phyloP scores from a whole-genome alignment of 2,113 vertebrate species.

The Australoheros scitulus region DNA sequence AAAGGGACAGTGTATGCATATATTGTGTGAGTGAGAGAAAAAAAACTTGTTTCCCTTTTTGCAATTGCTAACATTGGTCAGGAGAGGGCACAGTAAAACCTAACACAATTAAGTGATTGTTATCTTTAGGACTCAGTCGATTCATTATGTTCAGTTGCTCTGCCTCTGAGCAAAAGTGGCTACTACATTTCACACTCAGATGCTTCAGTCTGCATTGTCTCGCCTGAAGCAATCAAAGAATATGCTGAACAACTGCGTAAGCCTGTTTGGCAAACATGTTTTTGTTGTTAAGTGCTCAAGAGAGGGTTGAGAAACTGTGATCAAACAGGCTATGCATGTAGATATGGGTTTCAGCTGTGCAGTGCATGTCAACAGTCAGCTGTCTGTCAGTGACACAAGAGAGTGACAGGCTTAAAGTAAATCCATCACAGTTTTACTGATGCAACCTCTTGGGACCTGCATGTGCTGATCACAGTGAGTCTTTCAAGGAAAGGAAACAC shows the following conservation, averaged over 20 bases:
- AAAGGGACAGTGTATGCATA: too few species aligned
- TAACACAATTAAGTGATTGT: neutral
- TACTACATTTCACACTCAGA: constrained; percentile 10
- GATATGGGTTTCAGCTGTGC: neutral
- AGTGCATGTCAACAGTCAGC: neutral
- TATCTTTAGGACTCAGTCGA: neutral
- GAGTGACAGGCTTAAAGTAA: constrained; percentile 25
- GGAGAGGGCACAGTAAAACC: constrained; percentile 46
- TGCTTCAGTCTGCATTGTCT: neutral
- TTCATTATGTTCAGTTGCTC: constrained; percentile 15
- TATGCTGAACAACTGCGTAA: neutral
- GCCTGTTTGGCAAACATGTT: neutral
- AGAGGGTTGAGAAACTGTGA: neutral
- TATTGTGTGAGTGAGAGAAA: too few species aligned
- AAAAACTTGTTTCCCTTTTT: neutral
- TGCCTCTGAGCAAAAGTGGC: constrained; percentile 24
- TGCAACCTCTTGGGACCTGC: constrained; percentile 25
- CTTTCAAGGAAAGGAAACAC: neutral
- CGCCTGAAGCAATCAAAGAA: neutral
- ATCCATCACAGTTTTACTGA: constrained; percentile 1
- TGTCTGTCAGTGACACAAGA: constrained; percentile 30
- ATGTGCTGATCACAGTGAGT: constrained; percentile 16
- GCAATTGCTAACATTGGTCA: constrained; percentile 29
- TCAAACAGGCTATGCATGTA: neutral
- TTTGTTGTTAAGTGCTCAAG: neutral